phyloP scores from a whole-genome alignment of 2,797 vertebrate species.

The Sebastes matsubarae region DNA sequence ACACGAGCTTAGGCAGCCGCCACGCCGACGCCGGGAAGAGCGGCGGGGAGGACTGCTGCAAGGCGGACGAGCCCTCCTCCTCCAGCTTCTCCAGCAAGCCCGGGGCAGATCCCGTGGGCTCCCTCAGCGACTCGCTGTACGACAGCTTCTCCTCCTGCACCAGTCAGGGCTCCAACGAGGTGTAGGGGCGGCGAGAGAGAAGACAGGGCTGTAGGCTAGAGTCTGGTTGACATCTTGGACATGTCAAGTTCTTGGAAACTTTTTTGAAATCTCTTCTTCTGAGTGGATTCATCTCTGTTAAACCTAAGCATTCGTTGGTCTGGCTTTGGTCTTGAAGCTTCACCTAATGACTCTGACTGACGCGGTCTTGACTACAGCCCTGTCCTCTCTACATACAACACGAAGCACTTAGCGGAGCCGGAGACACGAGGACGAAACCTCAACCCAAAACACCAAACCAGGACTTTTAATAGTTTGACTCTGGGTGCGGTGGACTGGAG shows the following conservation, averaged over 20 bases:
- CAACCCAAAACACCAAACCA: conserved; percentile 26
- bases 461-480: conserved; percentile 28
- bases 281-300: not conserved
- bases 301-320: not conserved
- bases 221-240: not conserved
- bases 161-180: conserved; percentile 88
- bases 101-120: conserved; percentile 81
- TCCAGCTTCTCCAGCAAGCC: conserved; percentile 74
- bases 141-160: conserved; percentile 92
- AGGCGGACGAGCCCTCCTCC: conserved; percentile 73
- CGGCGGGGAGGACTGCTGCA: conserved; percentile 66
- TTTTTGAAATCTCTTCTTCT: not conserved
- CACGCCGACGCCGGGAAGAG: conserved; percentile 57
- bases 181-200: conserved; percentile 59
- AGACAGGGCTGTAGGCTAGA: not conserved
- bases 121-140: conserved; percentile 90
- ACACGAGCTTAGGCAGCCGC: conserved; percentile 69
- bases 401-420: conserved; percentile 65
- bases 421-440: conserved; percentile 8
- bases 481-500: conserved; percentile 44
- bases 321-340: not conserved
- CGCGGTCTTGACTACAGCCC: not conserved
- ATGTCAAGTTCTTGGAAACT: not conserved
- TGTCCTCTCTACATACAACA: conserved; percentile 23
- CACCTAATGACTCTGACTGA: not conserved